phyloP scores from a whole-genome alignment of 2,113 vertebrate genomes.

The Psilopsiagon aurifrons region DNA sequence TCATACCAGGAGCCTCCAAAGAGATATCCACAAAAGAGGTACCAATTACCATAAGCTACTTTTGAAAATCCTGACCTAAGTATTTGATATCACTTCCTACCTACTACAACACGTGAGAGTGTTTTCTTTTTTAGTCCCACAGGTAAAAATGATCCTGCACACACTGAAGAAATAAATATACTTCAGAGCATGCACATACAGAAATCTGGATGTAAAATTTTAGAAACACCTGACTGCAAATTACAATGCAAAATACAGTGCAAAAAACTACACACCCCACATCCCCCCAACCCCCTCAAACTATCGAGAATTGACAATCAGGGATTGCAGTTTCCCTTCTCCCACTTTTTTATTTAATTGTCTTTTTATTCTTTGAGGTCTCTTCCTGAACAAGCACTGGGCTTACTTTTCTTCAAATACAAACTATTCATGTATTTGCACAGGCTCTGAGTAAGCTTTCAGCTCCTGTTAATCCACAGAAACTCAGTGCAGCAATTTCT shows the following conservation, averaged over 20 bases:
- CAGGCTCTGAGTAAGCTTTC: not conserved
- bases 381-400: not conserved
- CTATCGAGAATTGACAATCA: not conserved
- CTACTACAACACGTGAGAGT: not conserved
- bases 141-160: not conserved
- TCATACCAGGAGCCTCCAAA: not conserved
- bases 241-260: no score
- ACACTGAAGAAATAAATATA: not conserved
- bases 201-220: not conserved
- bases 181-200: not conserved
- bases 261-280: no score
- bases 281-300: not conserved
- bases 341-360: not conserved
- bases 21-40: not conserved
- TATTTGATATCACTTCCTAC: not conserved
- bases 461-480: not conserved
- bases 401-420: not conserved
- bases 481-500: not conserved
- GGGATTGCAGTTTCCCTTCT: rapidly evolving
- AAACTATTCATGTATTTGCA: not conserved
- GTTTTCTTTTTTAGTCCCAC: not conserved
- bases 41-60: not conserved
- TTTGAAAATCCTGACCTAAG: not conserved
- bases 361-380: not conserved
- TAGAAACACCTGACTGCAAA: not conserved